A percentile compares a stretch with the other conserved stretches of the same genome.
Evolutionary conservation across 2,113 vertebrate genomes (phyloP).

Genomic region (Oenanthe oenanthe): DNA sequence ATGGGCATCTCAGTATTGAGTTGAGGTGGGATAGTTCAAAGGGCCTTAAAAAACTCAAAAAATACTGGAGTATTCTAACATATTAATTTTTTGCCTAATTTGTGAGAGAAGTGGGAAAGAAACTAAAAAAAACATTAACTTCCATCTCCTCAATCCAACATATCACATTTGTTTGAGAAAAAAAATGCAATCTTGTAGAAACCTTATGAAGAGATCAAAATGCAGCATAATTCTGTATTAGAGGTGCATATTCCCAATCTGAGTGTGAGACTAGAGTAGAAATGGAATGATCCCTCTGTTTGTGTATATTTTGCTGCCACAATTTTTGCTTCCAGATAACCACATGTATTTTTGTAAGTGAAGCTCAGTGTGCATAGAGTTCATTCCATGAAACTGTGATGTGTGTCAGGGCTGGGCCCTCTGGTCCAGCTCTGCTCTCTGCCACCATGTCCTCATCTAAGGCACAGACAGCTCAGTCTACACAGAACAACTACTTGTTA

Average conservation of each 20-base stretch:
- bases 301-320: neutral
- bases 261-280: neutral
- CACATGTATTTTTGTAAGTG: neutral
- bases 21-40: neutral
- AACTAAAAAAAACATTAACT: neutral
- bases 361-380: neutral
- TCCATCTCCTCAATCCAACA: neutral
- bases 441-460: accelerated
- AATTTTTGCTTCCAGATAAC: neutral
- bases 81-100: neutral
- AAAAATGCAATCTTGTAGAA: neutral
- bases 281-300: neutral
- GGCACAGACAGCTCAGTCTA: neutral
- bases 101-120: neutral
- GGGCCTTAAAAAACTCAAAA: neutral
- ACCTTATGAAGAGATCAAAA: neutral
- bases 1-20: accelerated
- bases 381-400: neutral
- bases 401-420: neutral
- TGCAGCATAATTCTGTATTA: neutral
- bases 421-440: neutral
- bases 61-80: neutral
- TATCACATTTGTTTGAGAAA: neutral
- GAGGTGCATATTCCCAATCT: neutral
- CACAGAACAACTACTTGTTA: neutral